Base-by-base conservation (phyloP, 2,888 invertebrate species). In the Troides oblongomaculatus region DNA sequence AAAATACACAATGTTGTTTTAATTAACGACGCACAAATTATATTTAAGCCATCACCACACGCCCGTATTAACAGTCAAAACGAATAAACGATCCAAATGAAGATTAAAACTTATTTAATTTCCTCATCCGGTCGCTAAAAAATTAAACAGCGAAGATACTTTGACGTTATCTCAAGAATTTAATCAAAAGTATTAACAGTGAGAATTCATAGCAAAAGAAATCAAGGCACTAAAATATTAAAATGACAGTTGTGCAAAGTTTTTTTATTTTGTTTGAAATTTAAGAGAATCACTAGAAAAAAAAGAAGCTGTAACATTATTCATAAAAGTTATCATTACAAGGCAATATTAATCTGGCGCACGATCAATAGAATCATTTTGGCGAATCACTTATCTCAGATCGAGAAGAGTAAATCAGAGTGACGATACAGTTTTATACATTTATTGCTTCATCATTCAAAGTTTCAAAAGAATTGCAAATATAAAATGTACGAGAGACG, bases 391-490 rank as follows among this genome's bases (percentile, higher is more conserved):
- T 59, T 59, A 75, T 72, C 72, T 74, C 74, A 72, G 17, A 76
- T 75, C 72, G 65, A 74, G 76, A 75, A 71, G 74, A 76, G 75
- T 71, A 77, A 72, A 67, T 60, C 62, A 70, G 73, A 77, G 79
- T 88, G 87, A 89, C 82, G 78, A 71, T 76, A 81, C 81, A 78
- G 72, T 75, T 85, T 80, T 70, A 79, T 79, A 74, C 74, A 79
- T 78, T 79, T 75, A 76, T 73, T 73, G 80, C 79, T 82, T 81
- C 80, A 78, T 80, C 80, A 81, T 78, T 83, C 78, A 83, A 82
- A 87, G 73, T 78, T 78, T 77, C 77, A 70, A 77, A 65, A 39
- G 57, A 57, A 50, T 39, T 17, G 36, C 43, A 65, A 65, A 72
- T 73, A 74, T 71, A 69, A 56, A 64, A 18, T 67, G 25, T 62